Base-by-base conservation (phyloP, 2,888 invertebrate genomes). In the Bombylius discolor region DNA sequence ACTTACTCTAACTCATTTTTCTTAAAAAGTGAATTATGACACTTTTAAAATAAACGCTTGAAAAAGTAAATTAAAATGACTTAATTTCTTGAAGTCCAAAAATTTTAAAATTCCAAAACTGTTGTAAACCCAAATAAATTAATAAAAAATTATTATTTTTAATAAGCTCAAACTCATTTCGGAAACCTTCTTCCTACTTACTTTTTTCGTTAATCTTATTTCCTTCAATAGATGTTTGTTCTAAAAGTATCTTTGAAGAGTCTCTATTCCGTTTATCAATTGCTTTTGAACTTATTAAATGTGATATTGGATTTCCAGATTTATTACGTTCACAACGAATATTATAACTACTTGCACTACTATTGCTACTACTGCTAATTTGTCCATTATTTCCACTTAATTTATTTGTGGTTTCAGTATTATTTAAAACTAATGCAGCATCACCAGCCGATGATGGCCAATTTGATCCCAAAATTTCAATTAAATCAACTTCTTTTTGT, bases 221-320 rank as follows among this genome's bases (percentile, higher is more conserved):
- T 39, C 12, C 51, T 7, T 42, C 39, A 42, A 42, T 11, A 1
- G 39, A 42, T 42, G 39, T 11, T 42, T 42, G 39, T 11, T 42
- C 39, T 11, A 11, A 11, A 11, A 4, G 4, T 3, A 4, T 8
- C 11, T 42, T 42, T 42, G 11, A 42, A 11, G 13, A 39, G 31
- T 58, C 60, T 33, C 57, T 60, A 55, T 55, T 59, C 12, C 60
- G 59, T 45, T 60, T 59, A 51, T 61, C 63, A 34, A 59, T 58
- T 55, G 51, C 56, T 50, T 62, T 62, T 39, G 61, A 56, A 11
- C 56, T 57, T 42, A 77, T 72, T 56, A 83, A 67, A 64, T 83
- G 82, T 57, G 78, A 76, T 57, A 83, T 67, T 46, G 79, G 73
- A 69, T 82, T 83, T 6, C 76, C 71, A 65, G 82, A 83, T 67